phyloP scores from a whole-genome alignment of 2,797 vertebrate genomes.

The Enteromius paludinosus region DNA sequence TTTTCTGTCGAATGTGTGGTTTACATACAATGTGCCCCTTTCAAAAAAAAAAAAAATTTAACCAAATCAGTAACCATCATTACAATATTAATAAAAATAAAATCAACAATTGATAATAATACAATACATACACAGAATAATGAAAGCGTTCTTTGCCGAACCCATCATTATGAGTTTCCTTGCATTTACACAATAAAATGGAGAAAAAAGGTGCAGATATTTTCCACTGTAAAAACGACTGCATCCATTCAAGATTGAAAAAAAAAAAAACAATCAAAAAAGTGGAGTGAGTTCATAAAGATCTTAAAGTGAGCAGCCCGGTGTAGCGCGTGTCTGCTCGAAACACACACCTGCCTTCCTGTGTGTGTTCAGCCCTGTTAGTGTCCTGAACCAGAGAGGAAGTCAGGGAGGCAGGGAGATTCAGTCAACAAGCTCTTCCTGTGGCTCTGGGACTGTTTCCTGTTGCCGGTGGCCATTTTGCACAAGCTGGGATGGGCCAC shows the following conservation, averaged over 20 bases:
- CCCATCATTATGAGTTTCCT: conserved; percentile 67
- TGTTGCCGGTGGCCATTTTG: conserved; percentile 71
- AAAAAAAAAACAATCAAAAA: conserved; percentile 38
- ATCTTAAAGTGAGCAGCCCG: conserved; percentile 62
- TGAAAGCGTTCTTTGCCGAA: conserved; percentile 71
- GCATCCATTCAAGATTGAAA: conserved; percentile 50
- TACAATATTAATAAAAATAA: conserved; percentile 80
- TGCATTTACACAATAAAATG: conserved; percentile 71
- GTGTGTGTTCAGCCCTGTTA: conserved; percentile 64
- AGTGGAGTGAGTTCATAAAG: conserved; percentile 62
- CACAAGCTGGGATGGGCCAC: conserved; percentile 70
- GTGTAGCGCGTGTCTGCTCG: background rate
- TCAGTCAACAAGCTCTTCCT: conserved; percentile 76
- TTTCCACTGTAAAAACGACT: conserved; percentile 56
- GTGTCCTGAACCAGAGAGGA: conserved; percentile 79
- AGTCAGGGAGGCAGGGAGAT: conserved; percentile 73
- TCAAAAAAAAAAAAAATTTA: conserved; percentile 54
- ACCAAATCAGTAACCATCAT: conserved; percentile 63
- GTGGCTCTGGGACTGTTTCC: conserved; percentile 77
- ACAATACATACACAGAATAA: conserved; percentile 80
- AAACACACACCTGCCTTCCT: conserved; percentile 52
- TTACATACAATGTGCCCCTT: conserved; percentile 73
- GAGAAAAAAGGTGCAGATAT: conserved; percentile 52
- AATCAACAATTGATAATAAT: conserved; percentile 82
- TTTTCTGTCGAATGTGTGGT: conserved; percentile 62